Evolutionary conservation across 2,113 vertebrate genomes (phyloP), one percentile per base, ranked within the genome.

Genomic region (Meles meles): DNA sequence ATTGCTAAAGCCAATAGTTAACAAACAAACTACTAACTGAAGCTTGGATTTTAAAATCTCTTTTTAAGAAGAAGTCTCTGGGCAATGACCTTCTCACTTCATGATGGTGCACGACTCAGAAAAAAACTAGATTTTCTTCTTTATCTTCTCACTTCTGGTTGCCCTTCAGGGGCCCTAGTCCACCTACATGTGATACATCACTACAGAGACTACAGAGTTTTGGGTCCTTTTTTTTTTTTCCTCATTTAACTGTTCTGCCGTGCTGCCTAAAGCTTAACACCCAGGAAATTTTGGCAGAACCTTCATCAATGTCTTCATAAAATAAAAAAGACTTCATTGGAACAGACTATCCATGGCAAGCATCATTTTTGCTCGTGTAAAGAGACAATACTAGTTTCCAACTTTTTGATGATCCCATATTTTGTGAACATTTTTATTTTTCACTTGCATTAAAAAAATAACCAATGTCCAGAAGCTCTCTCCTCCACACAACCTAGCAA

Each of bases 211-310:
- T 74, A 4, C 27, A 37, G 52, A 31, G 7, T 37, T 55, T 11
- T 3, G 1, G 0, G 0, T 47, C 47, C 84, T 97, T 82, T 37
- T n/a, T 14, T 1, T 18, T 1, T 18, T 6, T 59, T 34, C 29
- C 21, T 47, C 15, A 72, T 88, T 59, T 23, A 84, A 81, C 81
- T 89, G 79, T 25, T 87, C 84, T 80, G 23, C 88, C 88, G 81
- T 21, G 85, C 88, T 82, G 29, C 86, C 95, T 89, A 76, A 96
- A 97, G 1, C 31, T 96, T 59, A 79, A 42, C 18, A 42, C 29
- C 81, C 63, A 91, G 67, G 31, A 34, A 59, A 76, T 91, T 92
- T 92, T 93, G 69, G 71, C 44, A 97, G 52, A 90, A 67, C 82
- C 31, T n/a, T 93, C 93, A 87, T 27, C 27, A 31, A 71, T 79